These are phyloP conservation scores for Cephonodes hylas DNA, from an alignment of 2,888 invertebrate species.

Conservation along the genomic window DNA sequence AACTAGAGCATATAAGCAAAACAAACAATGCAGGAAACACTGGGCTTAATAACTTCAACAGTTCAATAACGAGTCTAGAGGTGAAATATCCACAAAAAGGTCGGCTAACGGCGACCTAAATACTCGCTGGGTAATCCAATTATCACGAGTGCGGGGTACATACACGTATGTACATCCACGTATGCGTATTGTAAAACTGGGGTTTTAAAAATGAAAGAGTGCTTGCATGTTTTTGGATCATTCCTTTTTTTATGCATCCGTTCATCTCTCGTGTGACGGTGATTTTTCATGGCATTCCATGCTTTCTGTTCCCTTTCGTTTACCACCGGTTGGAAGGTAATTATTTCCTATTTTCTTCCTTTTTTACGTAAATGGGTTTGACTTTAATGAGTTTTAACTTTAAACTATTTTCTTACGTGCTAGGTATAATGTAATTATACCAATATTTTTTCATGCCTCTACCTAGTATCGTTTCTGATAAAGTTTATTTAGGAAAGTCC, in stretches of 20 bases:
- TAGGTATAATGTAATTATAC: not conserved
- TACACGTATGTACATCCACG: slow-evolving; percentile 30
- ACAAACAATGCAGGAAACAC: not conserved
- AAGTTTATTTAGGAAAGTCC: too few species aligned
- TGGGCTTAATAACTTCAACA: slow-evolving; percentile 27
- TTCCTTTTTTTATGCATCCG: slow-evolving; percentile 1
- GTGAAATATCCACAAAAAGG: slow-evolving; percentile 54
- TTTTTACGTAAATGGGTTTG: not conserved
- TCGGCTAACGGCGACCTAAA: slow-evolving; percentile 63
- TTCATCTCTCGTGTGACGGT: not conserved
- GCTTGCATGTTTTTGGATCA: slow-evolving; percentile 3
- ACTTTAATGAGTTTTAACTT: not conserved
- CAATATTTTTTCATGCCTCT: not conserved
- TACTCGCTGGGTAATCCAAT: slow-evolving; percentile 61
- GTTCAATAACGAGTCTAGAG: slow-evolving; percentile 51
- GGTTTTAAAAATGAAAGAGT: slow-evolving; percentile 6
- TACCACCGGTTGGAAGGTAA: not conserved
- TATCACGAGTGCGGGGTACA: slow-evolving; percentile 49
- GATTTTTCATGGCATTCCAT: not conserved
- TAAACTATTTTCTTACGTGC: not conserved
- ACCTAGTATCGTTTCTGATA: not conserved
- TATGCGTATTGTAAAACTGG: slow-evolving; percentile 19
- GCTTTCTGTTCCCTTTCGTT: not conserved
- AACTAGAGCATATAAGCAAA: not conserved
- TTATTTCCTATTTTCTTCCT: not conserved